Evolutionary conservation across 2,888 invertebrate species (phyloP), one percentile per base, ranked within the genome.

Genomic region (Cenopis cana): DNA sequence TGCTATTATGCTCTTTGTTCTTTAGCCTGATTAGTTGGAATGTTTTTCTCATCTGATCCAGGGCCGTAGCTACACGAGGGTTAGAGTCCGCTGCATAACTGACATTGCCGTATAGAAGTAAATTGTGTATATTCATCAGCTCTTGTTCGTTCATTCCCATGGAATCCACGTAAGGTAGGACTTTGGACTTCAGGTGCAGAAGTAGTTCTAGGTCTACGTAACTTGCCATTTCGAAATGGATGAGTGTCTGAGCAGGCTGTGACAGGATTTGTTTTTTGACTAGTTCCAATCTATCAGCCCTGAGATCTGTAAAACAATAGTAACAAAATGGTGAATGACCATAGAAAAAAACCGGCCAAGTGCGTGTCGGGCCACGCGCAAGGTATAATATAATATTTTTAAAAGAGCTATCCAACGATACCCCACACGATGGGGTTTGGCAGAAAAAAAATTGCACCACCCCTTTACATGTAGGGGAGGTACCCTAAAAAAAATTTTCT

Each of bases 81-180:
- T 96, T 96, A 9, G 97, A 96, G 82, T 97, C 96, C 0, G 97
- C 95, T 0, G 97, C 95, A 9, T 97, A 89, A 29, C 96, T 96
- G 9, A 97, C 95, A 78, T 96, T 95, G 2, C 96, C 96, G 79
- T 95, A 93, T 73, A 95, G 94, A 65, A 97, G 86, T 4, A 97
- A 94, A 83, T 95, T 96, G 72, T 95, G 94, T 10, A 98, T 86
- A 88, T 97, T 98, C 0, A 96, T 95, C 67, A 97, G 89, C 88
- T 98, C 98, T 88, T 98, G 97, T 82, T 98, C 98, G 81, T 98
- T 98, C 97, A 97, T 97, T 3, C 98, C 98, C 4, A 97, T 91
- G 0, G 97, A 97, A 83, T 98, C 97, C 0, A 96, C 95, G 81
- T 95, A 95, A 0, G 97, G 96, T 73, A 97, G 90, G 0, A 98